Evolutionary conservation across 1,140 invertebrate genomes (phyloP).

Genomic region (Hylaeus anthracinus): DNA sequence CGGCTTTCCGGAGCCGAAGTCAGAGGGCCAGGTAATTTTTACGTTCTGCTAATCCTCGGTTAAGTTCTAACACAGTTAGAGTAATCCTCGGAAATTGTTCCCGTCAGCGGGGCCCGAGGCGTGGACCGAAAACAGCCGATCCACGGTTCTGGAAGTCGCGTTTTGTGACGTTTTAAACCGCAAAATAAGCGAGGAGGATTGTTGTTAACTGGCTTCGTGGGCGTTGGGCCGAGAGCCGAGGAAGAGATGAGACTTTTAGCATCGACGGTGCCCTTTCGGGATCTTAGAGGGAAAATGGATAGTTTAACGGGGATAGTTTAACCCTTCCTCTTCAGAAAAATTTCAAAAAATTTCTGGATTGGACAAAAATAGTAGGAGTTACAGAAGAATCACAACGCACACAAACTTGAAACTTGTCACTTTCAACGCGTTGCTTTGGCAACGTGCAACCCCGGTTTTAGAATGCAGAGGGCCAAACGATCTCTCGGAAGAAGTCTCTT

Average conservation of each 20-base stretch:
- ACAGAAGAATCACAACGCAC: too few species aligned
- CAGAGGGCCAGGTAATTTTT: slow-evolving; percentile 9
- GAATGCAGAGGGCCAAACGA: too few species aligned
- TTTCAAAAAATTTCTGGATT: too few species aligned
- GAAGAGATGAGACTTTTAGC: not conserved
- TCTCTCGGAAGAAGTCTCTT: too few species aligned
- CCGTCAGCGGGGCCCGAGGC: slow-evolving; percentile 9
- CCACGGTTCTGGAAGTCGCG: too few species aligned
- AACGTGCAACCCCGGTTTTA: too few species aligned
- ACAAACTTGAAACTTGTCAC: too few species aligned
- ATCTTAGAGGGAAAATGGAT: not conserved
- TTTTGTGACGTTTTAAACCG: not conserved
- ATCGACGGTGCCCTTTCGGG: not conserved
- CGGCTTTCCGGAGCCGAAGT: slow-evolving; percentile 3
- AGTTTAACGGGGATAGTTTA: too few species aligned
- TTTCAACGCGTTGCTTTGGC: too few species aligned
- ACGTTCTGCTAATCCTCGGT: slow-evolving; percentile 32
- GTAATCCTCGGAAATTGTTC: slow-evolving; percentile 10
- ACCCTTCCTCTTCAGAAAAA: too few species aligned
- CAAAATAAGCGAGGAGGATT: not conserved
- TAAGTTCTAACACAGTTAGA: slow-evolving; percentile 45
- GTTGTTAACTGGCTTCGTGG: not conserved
- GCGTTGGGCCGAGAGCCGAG: not conserved
- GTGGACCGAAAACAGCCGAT: slow-evolving; percentile 16
- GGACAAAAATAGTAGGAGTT: too few species aligned